Conservation (phyloP, 2,888 invertebrate genomes). For the Aquatica leii region DNA sequence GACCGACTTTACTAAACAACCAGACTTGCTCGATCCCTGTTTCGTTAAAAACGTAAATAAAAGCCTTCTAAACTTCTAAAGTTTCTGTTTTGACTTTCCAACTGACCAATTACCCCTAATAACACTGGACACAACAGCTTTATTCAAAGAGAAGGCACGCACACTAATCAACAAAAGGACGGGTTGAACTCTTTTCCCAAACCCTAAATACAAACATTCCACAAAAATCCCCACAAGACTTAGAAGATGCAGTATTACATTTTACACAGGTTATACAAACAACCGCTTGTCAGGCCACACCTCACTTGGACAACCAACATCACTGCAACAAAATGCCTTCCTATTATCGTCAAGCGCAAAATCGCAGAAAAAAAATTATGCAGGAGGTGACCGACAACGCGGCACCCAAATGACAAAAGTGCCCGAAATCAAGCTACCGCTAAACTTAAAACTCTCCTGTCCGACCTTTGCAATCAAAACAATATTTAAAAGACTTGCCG, state of each 20-base stretch:
- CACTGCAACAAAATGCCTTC: neutral
- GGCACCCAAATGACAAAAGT: neutral
- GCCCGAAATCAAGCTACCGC: neutral
- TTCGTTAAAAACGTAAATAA: slow-evolving; percentile 36
- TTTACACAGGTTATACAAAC: too few species aligned
- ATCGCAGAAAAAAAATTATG: slow-evolving; percentile 4
- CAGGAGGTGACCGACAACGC: neutral
- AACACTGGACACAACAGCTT: slow-evolving; percentile 28
- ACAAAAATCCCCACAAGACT: too few species aligned
- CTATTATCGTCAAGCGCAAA: neutral
- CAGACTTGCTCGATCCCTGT: slow-evolving; percentile 45
- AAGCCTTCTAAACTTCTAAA: slow-evolving; percentile 26
- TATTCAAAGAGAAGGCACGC: slow-evolving; percentile 27
- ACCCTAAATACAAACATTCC: neutral
- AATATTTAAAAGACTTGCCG: slow-evolving; percentile 8
- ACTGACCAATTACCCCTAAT: slow-evolving; percentile 43
- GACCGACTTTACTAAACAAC: slow-evolving; percentile 39
- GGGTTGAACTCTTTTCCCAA: slow-evolving; percentile 18
- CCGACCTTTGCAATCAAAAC: slow-evolving; percentile 18
- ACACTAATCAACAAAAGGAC: slow-evolving; percentile 23
- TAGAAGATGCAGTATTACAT: too few species aligned
- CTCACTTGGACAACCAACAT: too few species aligned
- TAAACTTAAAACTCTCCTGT: neutral
- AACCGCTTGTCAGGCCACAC: too few species aligned
- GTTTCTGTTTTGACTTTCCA: slow-evolving; percentile 22